Base-by-base conservation (phyloP, 2,888 invertebrate genomes). In the Dasypogon diadema region DNA sequence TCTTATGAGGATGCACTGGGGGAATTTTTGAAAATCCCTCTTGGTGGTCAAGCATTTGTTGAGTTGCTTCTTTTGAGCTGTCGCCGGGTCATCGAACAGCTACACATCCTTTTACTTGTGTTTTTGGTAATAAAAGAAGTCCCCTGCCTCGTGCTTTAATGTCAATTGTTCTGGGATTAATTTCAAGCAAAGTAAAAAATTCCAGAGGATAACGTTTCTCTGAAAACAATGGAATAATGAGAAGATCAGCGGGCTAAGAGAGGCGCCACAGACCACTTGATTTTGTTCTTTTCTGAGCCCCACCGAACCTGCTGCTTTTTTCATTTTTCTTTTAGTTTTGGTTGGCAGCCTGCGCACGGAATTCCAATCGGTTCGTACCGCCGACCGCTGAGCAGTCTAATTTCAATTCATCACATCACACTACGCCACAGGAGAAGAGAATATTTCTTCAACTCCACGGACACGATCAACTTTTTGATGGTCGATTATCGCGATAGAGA, bases 221-320 rank as follows among this genome's bases (percentile, higher is more conserved):
- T 73, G 72, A 73, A 73, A 56, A 73, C 72, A 73, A 73, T 73
- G 56, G 72, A 73, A 73, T 73, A 73, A 73, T 73, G 56, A 73
- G 37, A 14, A 22, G 70, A 42, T 73, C 24, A 56, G 18, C 37
- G 42, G 14, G 37, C n/a, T 22, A 22, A 73, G 42, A 70, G 56
- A 73, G 56, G 72, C 72, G 72, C 72, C 55, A 56, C 30, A 14
- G 48, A 46, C 46, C 42, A 48, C 22, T 24, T 51, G 14, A 21
- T 18, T 51, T 51, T 51, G 51, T 51, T 51, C 51, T 51, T 21
- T 21, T 51, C 2, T 18, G 2, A 51, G 12, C 3, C 21, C 12
- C 18, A 5, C 21, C 51, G 12, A 14, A 21, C 48, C 65, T 24
- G 14, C 22, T 24, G 48, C 48, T 46, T 65, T 34, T 65, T 46